Percentiles rank a stretch among this genome's conserved stretches.
Evolutionary conservation across 2,888 invertebrate genomes (phyloP).

Genomic region (Copidosoma aretas): DNA sequence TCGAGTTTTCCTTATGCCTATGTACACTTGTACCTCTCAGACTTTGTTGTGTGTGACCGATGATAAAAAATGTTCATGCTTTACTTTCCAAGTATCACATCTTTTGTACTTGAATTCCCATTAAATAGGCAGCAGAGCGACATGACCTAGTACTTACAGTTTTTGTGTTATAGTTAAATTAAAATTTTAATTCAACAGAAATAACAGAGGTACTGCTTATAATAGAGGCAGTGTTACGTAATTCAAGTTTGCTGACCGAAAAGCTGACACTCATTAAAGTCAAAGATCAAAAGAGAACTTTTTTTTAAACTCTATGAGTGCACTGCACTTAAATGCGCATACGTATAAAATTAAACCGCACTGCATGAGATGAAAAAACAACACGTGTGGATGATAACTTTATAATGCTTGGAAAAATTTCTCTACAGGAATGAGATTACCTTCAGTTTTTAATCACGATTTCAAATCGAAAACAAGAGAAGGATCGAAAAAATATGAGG

Average conservation of each 20-base stretch:
- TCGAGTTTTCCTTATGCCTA: too few relatives aligned
- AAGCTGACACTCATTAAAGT: constrained; percentile 18
- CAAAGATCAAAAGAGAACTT: constrained; percentile 27
- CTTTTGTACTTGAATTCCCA: too few relatives aligned
- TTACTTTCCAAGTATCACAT: too few relatives aligned
- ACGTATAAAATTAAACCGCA: constrained; percentile 29
- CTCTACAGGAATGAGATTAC: constrained; percentile 33
- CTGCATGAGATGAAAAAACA: constrained; percentile 22
- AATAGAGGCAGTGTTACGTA: not conserved
- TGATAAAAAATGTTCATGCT: too few relatives aligned
- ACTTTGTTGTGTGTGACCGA: too few relatives aligned
- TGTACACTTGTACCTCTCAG: too few relatives aligned
- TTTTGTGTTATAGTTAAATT: too few relatives aligned
- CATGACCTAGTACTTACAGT: too few relatives aligned
- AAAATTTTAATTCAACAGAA: too few relatives aligned
- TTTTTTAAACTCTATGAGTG: not conserved
- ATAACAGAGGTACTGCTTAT: too few relatives aligned
- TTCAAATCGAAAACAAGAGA: constrained; percentile 22
- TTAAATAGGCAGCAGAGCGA: too few relatives aligned
- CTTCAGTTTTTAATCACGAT: constrained; percentile 18
- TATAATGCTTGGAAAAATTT: not conserved
- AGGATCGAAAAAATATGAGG: constrained; percentile 18
- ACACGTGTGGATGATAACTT: not conserved
- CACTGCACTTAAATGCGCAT: too few relatives aligned
- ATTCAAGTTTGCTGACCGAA: constrained; percentile 31